phyloP scores from a whole-genome alignment of 2,797 vertebrate genomes.

The Adelosebastes latens region DNA sequence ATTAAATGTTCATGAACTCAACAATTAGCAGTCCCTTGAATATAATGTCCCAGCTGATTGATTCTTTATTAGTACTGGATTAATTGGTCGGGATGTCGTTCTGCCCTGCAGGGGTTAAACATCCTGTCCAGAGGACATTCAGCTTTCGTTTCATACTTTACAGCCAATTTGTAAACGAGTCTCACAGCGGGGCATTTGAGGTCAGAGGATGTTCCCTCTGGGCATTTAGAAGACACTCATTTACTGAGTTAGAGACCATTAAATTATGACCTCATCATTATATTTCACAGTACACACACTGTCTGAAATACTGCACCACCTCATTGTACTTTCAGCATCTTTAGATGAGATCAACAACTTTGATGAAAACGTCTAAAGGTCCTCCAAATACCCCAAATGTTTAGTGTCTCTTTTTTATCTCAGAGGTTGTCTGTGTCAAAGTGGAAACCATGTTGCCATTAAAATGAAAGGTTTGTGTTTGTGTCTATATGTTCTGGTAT shows the following conservation, averaged over 20 bases:
- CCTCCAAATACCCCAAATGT: neutral
- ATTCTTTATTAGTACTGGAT: slow-evolving; percentile 35
- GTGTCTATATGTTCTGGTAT: neutral
- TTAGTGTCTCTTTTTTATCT: neutral
- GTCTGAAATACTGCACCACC: neutral
- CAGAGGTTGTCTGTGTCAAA: neutral
- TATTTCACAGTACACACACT: neutral
- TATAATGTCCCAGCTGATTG: slow-evolving; percentile 10
- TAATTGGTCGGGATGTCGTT: slow-evolving; percentile 8
- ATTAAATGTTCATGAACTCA: slow-evolving; percentile 54
- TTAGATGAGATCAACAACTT: neutral
- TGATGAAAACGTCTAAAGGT: neutral
- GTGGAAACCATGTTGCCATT: neutral
- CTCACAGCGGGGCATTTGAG: neutral
- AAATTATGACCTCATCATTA: neutral
- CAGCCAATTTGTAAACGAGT: neutral
- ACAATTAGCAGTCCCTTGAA: slow-evolving; percentile 13
- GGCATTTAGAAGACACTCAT: neutral
- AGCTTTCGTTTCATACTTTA: neutral
- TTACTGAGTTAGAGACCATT: neutral
- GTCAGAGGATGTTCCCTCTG: neutral
- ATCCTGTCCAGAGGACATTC: neutral
- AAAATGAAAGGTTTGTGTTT: neutral
- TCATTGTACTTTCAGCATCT: neutral
- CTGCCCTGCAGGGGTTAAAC: slow-evolving; percentile 4